A percentile compares a stretch with the other conserved stretches of the same genome.
Conservation (phyloP, 2,888 invertebrate genomes). For the Dryococelus australis region DNA sequence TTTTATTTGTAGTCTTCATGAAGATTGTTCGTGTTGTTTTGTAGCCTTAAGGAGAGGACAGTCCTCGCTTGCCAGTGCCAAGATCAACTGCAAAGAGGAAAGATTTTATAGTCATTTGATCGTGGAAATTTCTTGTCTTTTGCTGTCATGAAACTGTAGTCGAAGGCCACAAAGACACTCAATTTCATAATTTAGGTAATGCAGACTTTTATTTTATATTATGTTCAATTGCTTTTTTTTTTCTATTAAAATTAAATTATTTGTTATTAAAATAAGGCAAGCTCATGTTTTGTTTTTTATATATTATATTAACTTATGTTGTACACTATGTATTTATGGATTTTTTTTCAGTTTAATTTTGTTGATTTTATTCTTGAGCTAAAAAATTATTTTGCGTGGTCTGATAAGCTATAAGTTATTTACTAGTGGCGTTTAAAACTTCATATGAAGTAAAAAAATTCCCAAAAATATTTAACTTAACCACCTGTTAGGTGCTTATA, state of each 20-base stretch:
- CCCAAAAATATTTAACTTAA: too few species aligned
- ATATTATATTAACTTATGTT: neutral
- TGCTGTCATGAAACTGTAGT: neutral
- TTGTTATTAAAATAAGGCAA: neutral
- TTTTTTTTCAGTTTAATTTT: neutral
- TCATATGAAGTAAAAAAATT: too few species aligned
- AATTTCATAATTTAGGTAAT: conserved; percentile 8
- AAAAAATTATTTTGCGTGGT: neutral
- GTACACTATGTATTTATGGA: neutral
- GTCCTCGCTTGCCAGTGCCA: neutral
- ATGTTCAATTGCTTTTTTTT: neutral
- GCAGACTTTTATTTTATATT: conserved; percentile 8
- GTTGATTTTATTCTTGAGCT: neutral
- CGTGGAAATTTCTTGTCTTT: conserved; percentile 3
- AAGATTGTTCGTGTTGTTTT: conserved; percentile 4
- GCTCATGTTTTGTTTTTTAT: neutral
- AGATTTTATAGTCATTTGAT: neutral
- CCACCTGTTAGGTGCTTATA: too few species aligned
- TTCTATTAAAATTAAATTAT: neutral
- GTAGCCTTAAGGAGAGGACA: neutral
- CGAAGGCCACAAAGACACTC: conserved; percentile 16
- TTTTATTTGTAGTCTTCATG: neutral
- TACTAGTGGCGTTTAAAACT: too few species aligned
- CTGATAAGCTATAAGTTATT: too few species aligned
- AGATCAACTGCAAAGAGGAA: conserved; percentile 9